A percentile compares a stretch with the other conserved stretches of the same genome.
Conservation (phyloP, 2,797 vertebrate genomes). For the Mormyrops attenuatus region DNA sequence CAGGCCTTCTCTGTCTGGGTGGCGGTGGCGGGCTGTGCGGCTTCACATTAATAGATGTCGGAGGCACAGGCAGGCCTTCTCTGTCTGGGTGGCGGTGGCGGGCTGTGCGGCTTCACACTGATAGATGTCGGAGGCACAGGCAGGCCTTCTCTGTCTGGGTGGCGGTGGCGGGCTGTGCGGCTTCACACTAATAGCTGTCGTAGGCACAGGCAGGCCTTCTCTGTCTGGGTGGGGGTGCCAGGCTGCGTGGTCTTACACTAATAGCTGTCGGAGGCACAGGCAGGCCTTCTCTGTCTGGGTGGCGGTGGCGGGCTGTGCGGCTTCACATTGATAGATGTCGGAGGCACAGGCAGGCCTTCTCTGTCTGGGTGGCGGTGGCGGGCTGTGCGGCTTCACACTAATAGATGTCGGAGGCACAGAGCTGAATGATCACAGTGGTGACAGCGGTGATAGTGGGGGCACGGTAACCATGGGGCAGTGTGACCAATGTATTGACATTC, state of each 20-base stretch:
- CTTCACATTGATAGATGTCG: neutral
- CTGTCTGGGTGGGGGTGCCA: neutral
- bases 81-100: no score
- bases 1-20: no score
- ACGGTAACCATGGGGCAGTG: neutral
- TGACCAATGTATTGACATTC: constrained; percentile 24
- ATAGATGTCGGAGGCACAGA: constrained; percentile 10
- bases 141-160: neutral
- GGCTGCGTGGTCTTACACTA: neutral
- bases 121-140: no score
- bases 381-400: neutral
- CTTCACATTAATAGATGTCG: no score
- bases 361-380: neutral
- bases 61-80: neutral
- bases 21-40: no score
- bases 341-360: neutral
- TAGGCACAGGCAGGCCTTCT: neutral
- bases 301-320: no score
- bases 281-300: neutral
- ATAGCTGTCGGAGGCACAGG: neutral
- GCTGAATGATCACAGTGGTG: constrained; percentile 13
- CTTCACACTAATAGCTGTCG: neutral
- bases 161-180: neutral
- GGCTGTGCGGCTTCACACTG: no score
- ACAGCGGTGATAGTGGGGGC: neutral